Conservation (phyloP, 2,113 vertebrate genomes). For the Sceloporus undulatus region DNA sequence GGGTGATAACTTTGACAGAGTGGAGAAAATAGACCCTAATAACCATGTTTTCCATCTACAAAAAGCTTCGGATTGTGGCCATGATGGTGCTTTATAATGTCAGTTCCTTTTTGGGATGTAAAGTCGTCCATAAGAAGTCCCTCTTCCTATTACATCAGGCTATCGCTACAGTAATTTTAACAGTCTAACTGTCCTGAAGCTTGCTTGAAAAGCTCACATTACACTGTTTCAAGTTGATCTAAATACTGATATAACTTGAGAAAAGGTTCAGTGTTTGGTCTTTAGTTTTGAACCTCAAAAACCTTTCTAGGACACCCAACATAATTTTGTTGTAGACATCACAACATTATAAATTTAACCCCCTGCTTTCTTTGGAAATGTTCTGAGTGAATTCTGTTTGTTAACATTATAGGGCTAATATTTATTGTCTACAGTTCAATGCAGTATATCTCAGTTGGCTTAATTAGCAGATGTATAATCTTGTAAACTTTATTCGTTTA, state of each 20-base stretch:
- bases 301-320: fast-evolving
- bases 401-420: neutral
- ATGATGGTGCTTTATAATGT: neutral
- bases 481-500: constrained; percentile 38
- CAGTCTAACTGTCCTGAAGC: constrained; percentile 15
- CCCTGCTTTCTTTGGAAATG: constrained; percentile 7
- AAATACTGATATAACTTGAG: neutral
- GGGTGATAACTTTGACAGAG: fast-evolving
- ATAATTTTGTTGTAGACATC: neutral
- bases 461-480: neutral
- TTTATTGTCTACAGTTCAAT: constrained; percentile 18
- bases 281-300: constrained; percentile 6
- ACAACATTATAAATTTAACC: neutral
- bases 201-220: neutral
- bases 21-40: neutral
- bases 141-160: constrained; percentile 47
- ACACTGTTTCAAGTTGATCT: neutral
- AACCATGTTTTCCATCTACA: neutral
- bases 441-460: neutral
- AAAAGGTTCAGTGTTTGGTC: neutral
- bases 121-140: constrained; percentile 1
- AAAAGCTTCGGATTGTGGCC: constrained; percentile 30
- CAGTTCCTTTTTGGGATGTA: neutral
- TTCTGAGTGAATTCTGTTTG: neutral
- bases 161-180: neutral